phyloP scores from a whole-genome alignment of 2,888 invertebrate genomes.

The Thelaira solivaga region DNA sequence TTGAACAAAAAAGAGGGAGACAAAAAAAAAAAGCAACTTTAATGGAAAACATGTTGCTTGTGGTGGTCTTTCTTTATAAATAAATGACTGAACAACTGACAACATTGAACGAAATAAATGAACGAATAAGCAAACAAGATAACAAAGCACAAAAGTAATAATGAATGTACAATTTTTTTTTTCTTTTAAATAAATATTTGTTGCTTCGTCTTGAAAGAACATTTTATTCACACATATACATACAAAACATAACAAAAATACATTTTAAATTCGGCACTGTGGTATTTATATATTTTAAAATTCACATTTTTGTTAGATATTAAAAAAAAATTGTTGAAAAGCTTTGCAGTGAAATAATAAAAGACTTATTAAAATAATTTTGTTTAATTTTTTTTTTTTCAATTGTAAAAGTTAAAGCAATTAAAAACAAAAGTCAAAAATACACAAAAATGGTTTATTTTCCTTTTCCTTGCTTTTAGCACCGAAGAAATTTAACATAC shows the following conservation, averaged over 20 bases:
- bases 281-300: no score
- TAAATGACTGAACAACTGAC: slow-evolving; percentile 20
- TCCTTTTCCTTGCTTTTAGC: no score
- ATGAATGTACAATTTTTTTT: not conserved
- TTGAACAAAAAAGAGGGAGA: not conserved
- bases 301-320: no score
- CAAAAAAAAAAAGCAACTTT: not conserved
- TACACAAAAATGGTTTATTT: no score
- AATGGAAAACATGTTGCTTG: slow-evolving; percentile 45
- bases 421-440: no score
- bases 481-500: no score
- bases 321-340: no score
- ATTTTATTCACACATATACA: slow-evolving; percentile 8
- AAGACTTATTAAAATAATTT: no score
- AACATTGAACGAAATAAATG: slow-evolving; percentile 25
- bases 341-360: no score
- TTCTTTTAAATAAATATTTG: not conserved
- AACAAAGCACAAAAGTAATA: not conserved
- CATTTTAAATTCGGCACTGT: no score
- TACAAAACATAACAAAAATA: slow-evolving; percentile 27
- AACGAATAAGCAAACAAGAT: not conserved
- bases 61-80: slow-evolving; percentile 31
- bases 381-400: no score
- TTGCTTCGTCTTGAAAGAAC: slow-evolving; percentile 9
- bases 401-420: no score